phyloP scores from a whole-genome alignment of 2,113 vertebrate genomes.

The Nicator chloris region DNA sequence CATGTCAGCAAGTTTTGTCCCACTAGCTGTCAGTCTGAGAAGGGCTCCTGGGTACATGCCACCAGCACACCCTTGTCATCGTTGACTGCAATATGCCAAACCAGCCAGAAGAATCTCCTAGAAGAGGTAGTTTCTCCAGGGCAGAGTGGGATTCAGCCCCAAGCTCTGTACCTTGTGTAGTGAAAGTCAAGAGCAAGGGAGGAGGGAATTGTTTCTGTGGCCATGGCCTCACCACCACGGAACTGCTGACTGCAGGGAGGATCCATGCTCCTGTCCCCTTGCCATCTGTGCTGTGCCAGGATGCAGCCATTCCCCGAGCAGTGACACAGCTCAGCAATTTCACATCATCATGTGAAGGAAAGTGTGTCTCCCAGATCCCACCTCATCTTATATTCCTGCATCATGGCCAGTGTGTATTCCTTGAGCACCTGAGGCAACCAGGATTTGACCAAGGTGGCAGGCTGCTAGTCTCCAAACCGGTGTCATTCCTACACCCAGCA shows the following conservation, averaged over 20 bases:
- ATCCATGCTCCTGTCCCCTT: not conserved
- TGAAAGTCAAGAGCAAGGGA: not conserved
- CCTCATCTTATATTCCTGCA: not conserved
- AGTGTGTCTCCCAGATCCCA: accelerated
- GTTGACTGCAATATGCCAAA: not conserved
- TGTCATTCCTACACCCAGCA: not conserved
- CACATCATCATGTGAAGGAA: not conserved
- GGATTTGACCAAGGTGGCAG: not conserved
- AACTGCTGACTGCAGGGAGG: not conserved
- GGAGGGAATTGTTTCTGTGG: not conserved
- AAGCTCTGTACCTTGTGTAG: not conserved
- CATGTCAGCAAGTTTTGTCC: not conserved
- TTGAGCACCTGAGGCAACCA: not conserved
- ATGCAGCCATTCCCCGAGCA: not conserved
- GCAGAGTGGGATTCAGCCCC: not conserved
- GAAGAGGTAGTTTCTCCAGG: not conserved
- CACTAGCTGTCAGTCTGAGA: not conserved
- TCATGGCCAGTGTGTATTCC: not conserved
- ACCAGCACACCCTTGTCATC: not conserved
- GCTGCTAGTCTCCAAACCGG: not conserved
- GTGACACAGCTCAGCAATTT: not conserved
- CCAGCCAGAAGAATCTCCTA: not conserved
- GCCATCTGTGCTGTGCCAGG: not conserved
- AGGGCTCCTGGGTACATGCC: accelerated
- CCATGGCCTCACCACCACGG: not conserved